A percentile compares a stretch with the other conserved stretches of the same genome.
Conservation (phyloP, 2,113 vertebrate species). For the Etheostoma spectabile region DNA sequence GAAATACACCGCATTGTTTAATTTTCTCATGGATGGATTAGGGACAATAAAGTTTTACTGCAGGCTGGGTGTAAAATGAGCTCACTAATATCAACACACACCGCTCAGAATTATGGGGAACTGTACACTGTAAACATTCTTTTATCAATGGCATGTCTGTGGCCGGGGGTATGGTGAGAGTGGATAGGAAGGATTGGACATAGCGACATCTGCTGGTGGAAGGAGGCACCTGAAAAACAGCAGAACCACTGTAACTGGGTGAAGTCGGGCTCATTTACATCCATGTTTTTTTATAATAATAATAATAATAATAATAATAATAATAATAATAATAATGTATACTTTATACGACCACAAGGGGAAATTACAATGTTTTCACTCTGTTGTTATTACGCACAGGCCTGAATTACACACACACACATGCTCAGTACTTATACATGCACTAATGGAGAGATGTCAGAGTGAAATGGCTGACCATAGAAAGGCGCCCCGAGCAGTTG, state of each 20-base stretch:
- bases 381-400: too few species aligned
- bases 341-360: too few species aligned
- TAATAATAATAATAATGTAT: too few species aligned
- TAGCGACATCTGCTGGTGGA: constrained; percentile 76
- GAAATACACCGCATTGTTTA: neutral
- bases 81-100: constrained; percentile 35
- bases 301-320: too few species aligned
- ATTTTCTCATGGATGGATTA: constrained; percentile 1
- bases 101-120: constrained; percentile 65
- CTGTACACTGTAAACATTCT: constrained; percentile 68
- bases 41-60: constrained; percentile 4
- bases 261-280: constrained; percentile 18
- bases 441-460: too few species aligned
- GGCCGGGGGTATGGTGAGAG: constrained; percentile 81
- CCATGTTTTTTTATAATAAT: neutral
- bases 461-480: too few species aligned
- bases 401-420: too few species aligned
- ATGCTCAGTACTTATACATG: too few species aligned
- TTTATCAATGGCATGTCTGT: constrained; percentile 81
- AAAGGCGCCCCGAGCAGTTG: too few species aligned
- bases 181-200: constrained; percentile 69
- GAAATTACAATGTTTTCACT: too few species aligned
- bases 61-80: constrained; percentile 34
- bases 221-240: neutral
- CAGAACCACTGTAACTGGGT: neutral